Evolutionary conservation across 2,888 invertebrate genomes (phyloP).

Genomic region (Shargacucullia verbasci): DNA sequence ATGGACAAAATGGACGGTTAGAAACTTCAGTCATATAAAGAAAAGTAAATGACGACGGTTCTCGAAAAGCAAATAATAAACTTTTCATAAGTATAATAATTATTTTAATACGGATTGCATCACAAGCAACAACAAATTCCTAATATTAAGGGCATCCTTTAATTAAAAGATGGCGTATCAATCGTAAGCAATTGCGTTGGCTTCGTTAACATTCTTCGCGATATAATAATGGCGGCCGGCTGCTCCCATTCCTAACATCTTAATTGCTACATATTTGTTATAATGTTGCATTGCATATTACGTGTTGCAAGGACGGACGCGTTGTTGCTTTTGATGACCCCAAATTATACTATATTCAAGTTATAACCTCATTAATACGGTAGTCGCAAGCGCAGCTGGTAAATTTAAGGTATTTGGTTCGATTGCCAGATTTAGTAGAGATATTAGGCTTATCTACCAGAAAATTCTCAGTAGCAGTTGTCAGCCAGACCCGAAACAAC

Average conservation of each 20-base stretch:
- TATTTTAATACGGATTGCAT: slow-evolving; percentile 11
- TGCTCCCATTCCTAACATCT: slow-evolving; percentile 48
- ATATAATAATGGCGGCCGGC: slow-evolving; percentile 24
- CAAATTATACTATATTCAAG: slow-evolving; percentile 4
- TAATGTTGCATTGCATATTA: slow-evolving; percentile 16
- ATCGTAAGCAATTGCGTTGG: slow-evolving; percentile 17
- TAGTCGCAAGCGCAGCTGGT: no score
- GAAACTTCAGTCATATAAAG: no score
- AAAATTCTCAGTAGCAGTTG: no score
- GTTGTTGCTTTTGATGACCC: slow-evolving; percentile 16
- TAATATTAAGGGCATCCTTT: slow-evolving; percentile 39
- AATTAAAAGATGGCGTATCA: slow-evolving; percentile 42
- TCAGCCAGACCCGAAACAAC: no score
- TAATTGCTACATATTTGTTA: slow-evolving; percentile 38
- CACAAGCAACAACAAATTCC: slow-evolving; percentile 25
- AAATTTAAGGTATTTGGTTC: no score
- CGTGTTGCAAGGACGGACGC: slow-evolving; percentile 41
- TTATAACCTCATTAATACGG: neutral
- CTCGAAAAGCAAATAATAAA: no score
- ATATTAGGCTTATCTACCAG: no score
- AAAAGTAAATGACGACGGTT: no score
- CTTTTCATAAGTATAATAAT: neutral
- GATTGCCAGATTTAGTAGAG: no score
- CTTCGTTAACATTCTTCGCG: slow-evolving; percentile 46
- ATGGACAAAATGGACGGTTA: slow-evolving; percentile 27